Percentiles rank a stretch among this genome's conserved stretches.
Conservation (phyloP, 2,797 vertebrate species). For the Pangasius djambal region DNA sequence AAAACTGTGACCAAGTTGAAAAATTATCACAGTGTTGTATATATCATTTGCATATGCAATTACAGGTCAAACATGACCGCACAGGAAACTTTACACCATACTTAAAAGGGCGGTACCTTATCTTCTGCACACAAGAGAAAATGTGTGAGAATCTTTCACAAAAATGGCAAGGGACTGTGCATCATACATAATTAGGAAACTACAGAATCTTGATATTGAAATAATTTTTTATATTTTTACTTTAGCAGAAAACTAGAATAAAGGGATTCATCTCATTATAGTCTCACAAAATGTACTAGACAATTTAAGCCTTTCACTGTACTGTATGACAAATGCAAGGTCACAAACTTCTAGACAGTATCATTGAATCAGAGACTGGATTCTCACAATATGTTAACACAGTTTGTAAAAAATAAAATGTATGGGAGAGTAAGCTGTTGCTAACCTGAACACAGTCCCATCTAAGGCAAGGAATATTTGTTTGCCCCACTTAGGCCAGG, state of each 20-base stretch:
- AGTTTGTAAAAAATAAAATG: not conserved
- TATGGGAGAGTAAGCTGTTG: not conserved
- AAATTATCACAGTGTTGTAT: not conserved
- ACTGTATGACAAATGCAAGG: not conserved
- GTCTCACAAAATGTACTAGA: not conserved
- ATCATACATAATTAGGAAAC: not conserved
- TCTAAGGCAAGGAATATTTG: constrained; percentile 54
- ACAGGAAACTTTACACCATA: not conserved
- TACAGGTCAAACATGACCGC: constrained; percentile 21
- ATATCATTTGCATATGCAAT: not conserved
- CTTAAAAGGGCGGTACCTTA: not conserved
- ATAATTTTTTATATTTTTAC: not conserved
- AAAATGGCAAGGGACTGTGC: not conserved
- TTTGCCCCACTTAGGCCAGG: constrained; percentile 46
- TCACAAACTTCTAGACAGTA: not conserved
- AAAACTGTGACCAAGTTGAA: constrained; percentile 11
- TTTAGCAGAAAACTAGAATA: not conserved
- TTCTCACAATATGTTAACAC: not conserved
- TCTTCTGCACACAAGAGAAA: not conserved
- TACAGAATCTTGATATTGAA: not conserved
- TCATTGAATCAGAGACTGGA: not conserved
- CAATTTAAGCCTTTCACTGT: not conserved
- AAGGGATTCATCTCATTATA: not conserved
- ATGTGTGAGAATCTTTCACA: not conserved
- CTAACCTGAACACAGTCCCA: constrained; percentile 51